Conservation (phyloP, 2,113 vertebrate genomes). For the Gavialis gangeticus region DNA sequence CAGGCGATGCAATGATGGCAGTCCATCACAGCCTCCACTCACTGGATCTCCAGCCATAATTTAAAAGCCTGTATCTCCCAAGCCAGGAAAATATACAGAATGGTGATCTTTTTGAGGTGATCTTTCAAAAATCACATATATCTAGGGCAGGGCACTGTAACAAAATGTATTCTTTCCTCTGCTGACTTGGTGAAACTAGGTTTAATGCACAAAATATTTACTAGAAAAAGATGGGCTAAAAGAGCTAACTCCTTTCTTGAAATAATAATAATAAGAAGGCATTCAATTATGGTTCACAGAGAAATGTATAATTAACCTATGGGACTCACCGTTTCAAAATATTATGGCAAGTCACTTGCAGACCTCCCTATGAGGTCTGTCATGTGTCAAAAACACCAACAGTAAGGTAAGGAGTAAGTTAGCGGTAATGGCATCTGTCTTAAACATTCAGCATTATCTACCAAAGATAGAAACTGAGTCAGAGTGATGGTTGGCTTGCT, state of each 20-base stretch:
- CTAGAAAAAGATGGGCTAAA: background rate
- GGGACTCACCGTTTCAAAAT: background rate
- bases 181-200: background rate
- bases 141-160: background rate
- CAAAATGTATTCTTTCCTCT: background rate
- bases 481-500: background rate
- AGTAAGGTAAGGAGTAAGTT: background rate
- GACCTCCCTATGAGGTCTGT: background rate
- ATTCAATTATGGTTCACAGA: background rate
- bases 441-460: background rate
- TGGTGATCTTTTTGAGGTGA: accelerated
- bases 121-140: background rate
- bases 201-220: background rate
- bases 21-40: accelerated
- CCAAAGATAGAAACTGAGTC: background rate
- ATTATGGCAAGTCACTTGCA: background rate
- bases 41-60: background rate
- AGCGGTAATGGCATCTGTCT: background rate
- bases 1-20: background rate
- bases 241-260: background rate
- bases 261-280: background rate
- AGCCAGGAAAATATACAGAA: background rate
- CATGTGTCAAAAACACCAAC: background rate
- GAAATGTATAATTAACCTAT: background rate
- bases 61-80: accelerated